Conservation (phyloP, 2,113 vertebrate genomes). For the Garra rufa region DNA sequence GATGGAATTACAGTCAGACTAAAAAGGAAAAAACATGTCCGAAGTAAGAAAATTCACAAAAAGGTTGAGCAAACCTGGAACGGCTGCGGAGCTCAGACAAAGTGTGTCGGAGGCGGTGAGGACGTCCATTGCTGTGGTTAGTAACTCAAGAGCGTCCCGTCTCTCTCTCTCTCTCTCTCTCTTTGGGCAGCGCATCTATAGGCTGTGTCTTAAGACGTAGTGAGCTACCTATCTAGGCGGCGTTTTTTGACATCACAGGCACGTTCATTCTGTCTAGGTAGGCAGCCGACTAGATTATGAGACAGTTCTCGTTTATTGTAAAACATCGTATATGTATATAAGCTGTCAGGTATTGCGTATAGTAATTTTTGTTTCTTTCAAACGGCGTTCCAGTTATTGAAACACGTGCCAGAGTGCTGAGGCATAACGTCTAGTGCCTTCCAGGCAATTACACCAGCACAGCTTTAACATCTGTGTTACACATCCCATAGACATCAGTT, state of each 20-base stretch:
- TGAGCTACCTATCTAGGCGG: neutral
- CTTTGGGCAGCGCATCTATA: neutral
- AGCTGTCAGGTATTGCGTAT: neutral
- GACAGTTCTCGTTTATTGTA: neutral
- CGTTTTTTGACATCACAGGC: neutral
- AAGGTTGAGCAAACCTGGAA: constrained; percentile 88
- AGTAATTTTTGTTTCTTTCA: neutral
- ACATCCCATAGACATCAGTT: neutral
- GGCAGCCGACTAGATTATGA: neutral
- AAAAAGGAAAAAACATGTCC: constrained; percentile 70
- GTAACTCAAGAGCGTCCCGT: constrained; percentile 51
- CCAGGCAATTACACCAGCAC: neutral
- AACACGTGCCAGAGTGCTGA: neutral
- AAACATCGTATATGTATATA: neutral
- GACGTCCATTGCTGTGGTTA: constrained; percentile 83
- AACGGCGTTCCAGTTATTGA: neutral
- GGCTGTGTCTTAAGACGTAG: constrained; percentile 6
- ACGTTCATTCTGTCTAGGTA: neutral
- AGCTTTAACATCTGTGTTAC: constrained; percentile 5
- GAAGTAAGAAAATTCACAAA: constrained; percentile 91
- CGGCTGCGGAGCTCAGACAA: constrained; percentile 88
- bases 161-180: neutral
- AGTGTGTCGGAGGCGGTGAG: constrained; percentile 89
- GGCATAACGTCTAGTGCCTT: neutral
- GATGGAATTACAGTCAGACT: neutral